Evolutionary conservation across 2,888 invertebrate genomes (phyloP), one percentile per base, ranked within the genome.

Genomic region (Adelognathus sp.): DNA sequence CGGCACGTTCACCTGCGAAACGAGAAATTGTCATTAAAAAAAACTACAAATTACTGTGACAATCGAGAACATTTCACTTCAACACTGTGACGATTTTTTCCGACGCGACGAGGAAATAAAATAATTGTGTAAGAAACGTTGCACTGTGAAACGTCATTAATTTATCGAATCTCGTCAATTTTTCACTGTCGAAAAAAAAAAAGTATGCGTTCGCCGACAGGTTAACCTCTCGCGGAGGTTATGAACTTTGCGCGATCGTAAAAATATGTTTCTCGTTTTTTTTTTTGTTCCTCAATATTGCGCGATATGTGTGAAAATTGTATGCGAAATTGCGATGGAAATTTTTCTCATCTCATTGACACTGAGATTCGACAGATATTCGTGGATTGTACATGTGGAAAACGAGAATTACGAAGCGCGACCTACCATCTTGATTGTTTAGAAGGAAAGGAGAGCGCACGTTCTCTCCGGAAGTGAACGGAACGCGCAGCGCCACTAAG

Each of bases 1-100:
- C 84, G 99, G 99, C 92, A 99, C 98, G 94, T 99, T 99, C 92
- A 99, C 99, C 99, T 97, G 92, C 5, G n/a, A n/a, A n/a, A n/a
- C n/a, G n/a, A n/a, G n/a, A n/a, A 3, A 52, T 16, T 24, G 36
- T 16, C 16, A 27, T 46, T n/a, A n/a, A n/a, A n/a, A n/a, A n/a
- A n/a, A n/a, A n/a, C n/a, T n/a, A n/a, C n/a, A n/a, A n/a, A n/a
- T n/a, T n/a, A n/a, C n/a, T n/a, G n/a, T n/a, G n/a, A n/a, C n/a
- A n/a, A n/a, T n/a, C n/a, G n/a, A n/a, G n/a, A n/a, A n/a, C n/a
- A n/a, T n/a, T n/a, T n/a, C n/a, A n/a, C n/a, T n/a, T n/a, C n/a
- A n/a, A n/a, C n/a, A n/a, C n/a, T n/a, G n/a, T n/a, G n/a, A n/a
- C n/a, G n/a, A n/a, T n/a, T n/a, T n/a, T n/a, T n/a, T n/a, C n/a